Conservation (phyloP, 2,888 invertebrate species). For the Melanostoma mellinum region DNA sequence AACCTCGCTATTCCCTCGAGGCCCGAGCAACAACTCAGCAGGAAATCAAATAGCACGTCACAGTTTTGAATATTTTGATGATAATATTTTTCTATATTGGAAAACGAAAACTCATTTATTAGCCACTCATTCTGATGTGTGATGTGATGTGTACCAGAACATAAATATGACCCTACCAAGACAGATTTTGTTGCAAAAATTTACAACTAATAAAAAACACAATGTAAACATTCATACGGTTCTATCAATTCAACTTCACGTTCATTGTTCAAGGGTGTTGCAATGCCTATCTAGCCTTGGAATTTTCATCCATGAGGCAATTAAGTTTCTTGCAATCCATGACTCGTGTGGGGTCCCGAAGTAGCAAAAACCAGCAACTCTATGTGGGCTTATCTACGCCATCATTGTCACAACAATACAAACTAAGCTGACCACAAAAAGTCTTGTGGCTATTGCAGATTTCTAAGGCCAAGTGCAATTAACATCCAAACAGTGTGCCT, state of each 20-base stretch:
- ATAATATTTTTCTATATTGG: no score
- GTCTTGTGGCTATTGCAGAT: slow-evolving; percentile 28
- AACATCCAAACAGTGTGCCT: slow-evolving; percentile 29
- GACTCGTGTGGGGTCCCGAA: slow-evolving; percentile 49
- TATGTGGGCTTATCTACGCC: not conserved
- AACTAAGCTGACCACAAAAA: slow-evolving; percentile 53
- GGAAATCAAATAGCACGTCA: no score
- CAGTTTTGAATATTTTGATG: no score
- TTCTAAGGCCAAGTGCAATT: slow-evolving; percentile 40
- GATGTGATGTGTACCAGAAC: no score
- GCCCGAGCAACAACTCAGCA: no score
- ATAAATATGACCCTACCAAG: no score
- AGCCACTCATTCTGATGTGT: no score
- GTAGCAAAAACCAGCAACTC: not conserved
- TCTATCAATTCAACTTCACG: slow-evolving; percentile 10
- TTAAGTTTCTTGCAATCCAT: slow-evolving; percentile 46
- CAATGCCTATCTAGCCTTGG: slow-evolving; percentile 28
- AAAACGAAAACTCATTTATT: no score
- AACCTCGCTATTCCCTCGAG: no score
- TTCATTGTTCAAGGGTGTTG: slow-evolving; percentile 31
- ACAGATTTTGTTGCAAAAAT: no score
- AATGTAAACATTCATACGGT: slow-evolving; percentile 22
- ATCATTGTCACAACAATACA: slow-evolving; percentile 60
- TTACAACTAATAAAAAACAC: slow-evolving; percentile 1
- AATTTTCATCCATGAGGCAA: slow-evolving; percentile 44